Conservation (phyloP, 2,797 vertebrate genomes). For the Halcyon leucocephala region DNA sequence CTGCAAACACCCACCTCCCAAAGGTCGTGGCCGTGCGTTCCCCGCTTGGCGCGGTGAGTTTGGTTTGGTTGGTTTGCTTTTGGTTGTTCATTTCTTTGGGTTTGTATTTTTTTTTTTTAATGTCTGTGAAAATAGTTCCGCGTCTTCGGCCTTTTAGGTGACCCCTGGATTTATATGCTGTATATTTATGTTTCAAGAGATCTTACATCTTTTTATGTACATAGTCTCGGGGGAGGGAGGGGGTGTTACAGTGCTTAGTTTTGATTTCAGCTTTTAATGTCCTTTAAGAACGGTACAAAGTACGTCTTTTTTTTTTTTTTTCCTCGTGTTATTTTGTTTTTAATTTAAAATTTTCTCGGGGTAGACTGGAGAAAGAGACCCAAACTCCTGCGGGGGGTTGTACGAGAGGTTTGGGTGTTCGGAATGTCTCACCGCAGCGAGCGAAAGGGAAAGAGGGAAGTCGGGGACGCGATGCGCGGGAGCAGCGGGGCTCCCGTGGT, state of each 20-base stretch:
- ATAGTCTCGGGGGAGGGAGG: background rate
- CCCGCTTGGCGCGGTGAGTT: background rate
- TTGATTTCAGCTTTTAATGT: background rate
- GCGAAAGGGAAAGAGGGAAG: background rate
- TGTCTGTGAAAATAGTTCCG: slow-evolving; percentile 44
- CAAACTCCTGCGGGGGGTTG: background rate
- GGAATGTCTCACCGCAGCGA: background rate
- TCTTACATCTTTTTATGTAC: slow-evolving; percentile 29
- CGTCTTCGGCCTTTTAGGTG: slow-evolving; percentile 15
- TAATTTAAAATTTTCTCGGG: slow-evolving; percentile 14
- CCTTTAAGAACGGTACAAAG: background rate
- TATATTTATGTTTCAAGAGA: slow-evolving; percentile 61
- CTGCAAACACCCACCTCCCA: background rate
- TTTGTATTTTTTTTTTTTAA: background rate
- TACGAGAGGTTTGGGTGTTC: background rate
- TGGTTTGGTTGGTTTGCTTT: slow-evolving; percentile 33
- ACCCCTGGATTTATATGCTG: slow-evolving; percentile 21
- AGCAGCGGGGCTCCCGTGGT: background rate
- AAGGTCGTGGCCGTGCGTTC: background rate
- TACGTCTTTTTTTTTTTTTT: background rate
- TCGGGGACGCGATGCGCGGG: accelerated
- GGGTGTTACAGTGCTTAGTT: background rate
- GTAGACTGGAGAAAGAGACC: slow-evolving; percentile 6
- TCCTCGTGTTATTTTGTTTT: background rate
- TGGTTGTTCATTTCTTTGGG: background rate